Evolutionary conservation across 53 echinoderm and acorn worm genomes (phyloP).

Genomic region (Crossaster papposus): DNA sequence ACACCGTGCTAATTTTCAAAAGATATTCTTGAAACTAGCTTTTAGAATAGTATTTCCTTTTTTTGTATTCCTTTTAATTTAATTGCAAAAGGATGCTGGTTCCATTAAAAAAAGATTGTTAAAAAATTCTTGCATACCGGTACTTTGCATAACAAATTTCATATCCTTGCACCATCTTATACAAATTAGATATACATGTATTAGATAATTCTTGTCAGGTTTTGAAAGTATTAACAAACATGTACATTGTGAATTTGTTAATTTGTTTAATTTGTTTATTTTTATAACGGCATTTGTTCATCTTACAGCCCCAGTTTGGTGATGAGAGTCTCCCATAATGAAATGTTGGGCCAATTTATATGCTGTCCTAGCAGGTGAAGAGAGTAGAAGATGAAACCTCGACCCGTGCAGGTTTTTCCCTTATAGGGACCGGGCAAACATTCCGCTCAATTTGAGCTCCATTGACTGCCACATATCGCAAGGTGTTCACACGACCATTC

Average conservation of each 20-base stretch:
- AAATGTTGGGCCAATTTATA: constrained; percentile 40
- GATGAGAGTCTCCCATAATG: constrained; percentile 2
- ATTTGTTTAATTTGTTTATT: not conserved
- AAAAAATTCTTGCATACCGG: too few relatives aligned
- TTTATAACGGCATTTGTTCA: not conserved
- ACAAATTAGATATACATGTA: too few relatives aligned
- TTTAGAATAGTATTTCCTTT: not conserved
- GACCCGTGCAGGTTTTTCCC: not conserved
- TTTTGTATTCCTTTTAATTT: not conserved
- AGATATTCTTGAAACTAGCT: too few relatives aligned
- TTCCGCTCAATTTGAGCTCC: constrained; percentile 56
- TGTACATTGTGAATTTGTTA: not conserved
- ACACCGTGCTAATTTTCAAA: too few relatives aligned
- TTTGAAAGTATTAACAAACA: too few relatives aligned
- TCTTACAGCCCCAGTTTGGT: not conserved
- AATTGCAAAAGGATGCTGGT: too few relatives aligned
- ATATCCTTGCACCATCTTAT: too few relatives aligned
- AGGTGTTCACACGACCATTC: not conserved
- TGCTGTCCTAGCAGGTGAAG: constrained; percentile 46
- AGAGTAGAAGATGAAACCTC: constrained; percentile 23
- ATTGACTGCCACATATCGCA: not conserved
- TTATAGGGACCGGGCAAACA: constrained; percentile 40
- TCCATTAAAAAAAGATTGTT: too few relatives aligned
- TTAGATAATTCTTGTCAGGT: too few relatives aligned
- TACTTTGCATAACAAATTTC: too few relatives aligned